phyloP scores from a whole-genome alignment of 1,140 invertebrate genomes.

The Bactericera cockerelli region DNA sequence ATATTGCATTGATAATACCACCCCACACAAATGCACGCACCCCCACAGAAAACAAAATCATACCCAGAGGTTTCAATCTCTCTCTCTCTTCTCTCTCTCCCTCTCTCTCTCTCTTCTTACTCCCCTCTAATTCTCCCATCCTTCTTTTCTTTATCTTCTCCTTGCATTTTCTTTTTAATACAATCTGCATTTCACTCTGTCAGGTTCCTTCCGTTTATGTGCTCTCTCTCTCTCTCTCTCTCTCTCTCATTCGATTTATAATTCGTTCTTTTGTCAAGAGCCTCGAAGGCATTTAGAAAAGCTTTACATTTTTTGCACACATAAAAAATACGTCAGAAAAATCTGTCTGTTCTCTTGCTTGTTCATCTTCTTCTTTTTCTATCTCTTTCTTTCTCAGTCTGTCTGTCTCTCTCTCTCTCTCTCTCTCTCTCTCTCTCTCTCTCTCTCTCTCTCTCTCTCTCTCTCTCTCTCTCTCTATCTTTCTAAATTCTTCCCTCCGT shows the following conservation, averaged over 20 bases:
- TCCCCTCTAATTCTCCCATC: no score
- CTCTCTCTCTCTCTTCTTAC: no score
- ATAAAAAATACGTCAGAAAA: not conserved
- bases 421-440: constrained; percentile 13
- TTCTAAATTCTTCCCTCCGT: constrained; percentile 8
- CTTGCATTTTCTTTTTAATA: not conserved
- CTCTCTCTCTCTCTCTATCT: constrained; percentile 5
- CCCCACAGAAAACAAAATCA: constrained; percentile 5
- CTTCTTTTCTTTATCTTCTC: no score
- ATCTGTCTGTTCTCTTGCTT: not conserved
- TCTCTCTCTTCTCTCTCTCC: constrained; percentile 1
- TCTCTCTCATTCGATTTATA: not conserved
- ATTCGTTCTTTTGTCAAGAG: not conserved
- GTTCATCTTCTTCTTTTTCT: not conserved
- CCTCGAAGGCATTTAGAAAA: not conserved
- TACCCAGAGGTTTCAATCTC: not conserved
- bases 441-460: constrained; percentile 8
- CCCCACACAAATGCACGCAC: not conserved
- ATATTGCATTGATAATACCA: not conserved
- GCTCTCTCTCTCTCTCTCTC: not conserved
- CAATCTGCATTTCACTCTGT: not conserved
- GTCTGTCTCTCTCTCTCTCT: constrained; percentile 7
- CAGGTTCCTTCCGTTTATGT: not conserved
- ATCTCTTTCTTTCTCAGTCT: constrained; percentile 8
- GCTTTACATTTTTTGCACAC: constrained; percentile 8